Conservation (phyloP, 2,888 invertebrate species). For the Temnothorax ravouxi region DNA sequence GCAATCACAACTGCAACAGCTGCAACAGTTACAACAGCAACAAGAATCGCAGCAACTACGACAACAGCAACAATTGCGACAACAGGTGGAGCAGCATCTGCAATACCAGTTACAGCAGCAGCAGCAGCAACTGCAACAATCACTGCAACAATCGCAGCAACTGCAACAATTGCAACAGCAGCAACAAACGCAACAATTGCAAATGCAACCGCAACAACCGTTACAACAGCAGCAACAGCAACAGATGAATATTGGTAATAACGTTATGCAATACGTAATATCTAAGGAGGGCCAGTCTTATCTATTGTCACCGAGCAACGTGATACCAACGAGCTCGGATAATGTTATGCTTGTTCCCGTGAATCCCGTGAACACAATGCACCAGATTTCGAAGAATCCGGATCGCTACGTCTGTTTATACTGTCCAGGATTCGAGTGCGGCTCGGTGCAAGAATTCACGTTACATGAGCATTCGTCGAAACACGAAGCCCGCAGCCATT, state of each 20-base stretch:
- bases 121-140: not conserved
- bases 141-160: not conserved
- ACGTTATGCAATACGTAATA: not conserved
- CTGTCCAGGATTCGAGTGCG: constrained; percentile 28
- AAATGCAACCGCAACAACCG: not conserved
- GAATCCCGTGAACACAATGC: constrained; percentile 19
- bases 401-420: not conserved
- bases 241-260: too few species aligned
- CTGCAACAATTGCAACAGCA: not conserved
- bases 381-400: not conserved
- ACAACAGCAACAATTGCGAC: not conserved
- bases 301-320: not conserved
- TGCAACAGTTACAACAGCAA: not conserved
- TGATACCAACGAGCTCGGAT: not conserved
- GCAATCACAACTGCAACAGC: not conserved
- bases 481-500: constrained; percentile 19
- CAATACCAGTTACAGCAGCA: not conserved
- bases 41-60: not conserved
- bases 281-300: not conserved
- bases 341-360: not conserved
- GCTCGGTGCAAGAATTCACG: not conserved
- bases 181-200: not conserved
- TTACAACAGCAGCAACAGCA: not conserved
- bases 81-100: not conserved
- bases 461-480: constrained; percentile 10